These are phyloP conservation scores for Chaetodon auriga DNA, from an alignment of 2,113 vertebrate species.

Conservation along the genomic window DNA sequence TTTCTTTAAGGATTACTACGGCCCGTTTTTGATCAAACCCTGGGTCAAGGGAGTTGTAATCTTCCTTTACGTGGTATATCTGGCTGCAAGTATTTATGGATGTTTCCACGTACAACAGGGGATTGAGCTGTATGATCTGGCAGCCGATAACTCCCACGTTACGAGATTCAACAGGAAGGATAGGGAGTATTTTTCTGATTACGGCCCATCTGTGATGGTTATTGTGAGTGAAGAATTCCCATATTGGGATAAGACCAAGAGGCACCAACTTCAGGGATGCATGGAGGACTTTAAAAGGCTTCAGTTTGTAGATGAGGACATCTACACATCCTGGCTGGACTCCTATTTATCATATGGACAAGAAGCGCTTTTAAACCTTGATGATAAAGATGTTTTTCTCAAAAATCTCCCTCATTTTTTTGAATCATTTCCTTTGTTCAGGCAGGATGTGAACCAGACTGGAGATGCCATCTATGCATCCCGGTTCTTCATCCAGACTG, in stretches of 20 bases:
- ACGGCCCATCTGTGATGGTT: slow-evolving; percentile 83
- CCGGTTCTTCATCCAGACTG: slow-evolving; percentile 83
- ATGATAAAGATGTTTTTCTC: slow-evolving; percentile 66
- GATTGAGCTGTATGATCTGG: slow-evolving; percentile 82
- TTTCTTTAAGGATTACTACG: slow-evolving; percentile 84
- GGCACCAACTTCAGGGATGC: slow-evolving; percentile 68
- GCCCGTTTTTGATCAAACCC: slow-evolving; percentile 79
- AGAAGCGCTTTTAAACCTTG: slow-evolving; percentile 51
- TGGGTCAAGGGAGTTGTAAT: slow-evolving; percentile 74
- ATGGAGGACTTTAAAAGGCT: slow-evolving; percentile 71
- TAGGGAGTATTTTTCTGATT: slow-evolving; percentile 81
- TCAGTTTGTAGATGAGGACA: slow-evolving; percentile 52
- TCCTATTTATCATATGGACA: slow-evolving; percentile 68
- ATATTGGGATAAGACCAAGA: slow-evolving; percentile 81
- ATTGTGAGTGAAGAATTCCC: slow-evolving; percentile 75
- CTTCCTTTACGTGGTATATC: slow-evolving; percentile 75
- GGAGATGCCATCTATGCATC: slow-evolving; percentile 69
- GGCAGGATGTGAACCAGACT: slow-evolving; percentile 78
- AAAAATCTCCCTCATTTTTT: slow-evolving; percentile 73
- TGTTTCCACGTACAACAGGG: slow-evolving; percentile 81
- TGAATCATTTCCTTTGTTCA: slow-evolving; percentile 54
- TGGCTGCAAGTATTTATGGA: slow-evolving; percentile 80
- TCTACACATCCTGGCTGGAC: slow-evolving; percentile 81
- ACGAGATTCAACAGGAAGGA: slow-evolving; percentile 72
- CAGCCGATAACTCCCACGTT: slow-evolving; percentile 82